Evolutionary conservation across 92 coral and sea anemone species (phyloP).

Genomic region (Siderastrea radians): DNA sequence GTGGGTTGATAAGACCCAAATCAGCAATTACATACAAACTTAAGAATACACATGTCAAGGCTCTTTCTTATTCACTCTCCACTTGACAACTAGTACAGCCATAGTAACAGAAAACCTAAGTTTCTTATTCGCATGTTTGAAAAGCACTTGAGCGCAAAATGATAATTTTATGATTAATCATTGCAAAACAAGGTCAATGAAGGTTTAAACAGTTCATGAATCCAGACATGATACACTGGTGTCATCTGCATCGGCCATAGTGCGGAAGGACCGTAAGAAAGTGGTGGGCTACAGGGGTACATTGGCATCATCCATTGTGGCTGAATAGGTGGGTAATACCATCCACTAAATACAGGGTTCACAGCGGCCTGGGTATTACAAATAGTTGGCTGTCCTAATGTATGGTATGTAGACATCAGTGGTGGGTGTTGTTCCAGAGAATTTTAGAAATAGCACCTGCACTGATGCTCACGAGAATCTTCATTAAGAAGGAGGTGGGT

Average conservation of each 20-base stretch:
- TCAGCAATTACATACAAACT: neutral
- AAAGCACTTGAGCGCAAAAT: neutral
- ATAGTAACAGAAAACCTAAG: neutral
- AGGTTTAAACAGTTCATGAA: neutral
- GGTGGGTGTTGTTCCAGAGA: neutral
- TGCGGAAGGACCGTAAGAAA: neutral
- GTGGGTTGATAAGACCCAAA: neutral
- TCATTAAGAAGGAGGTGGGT: no score
- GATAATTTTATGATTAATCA: no score
- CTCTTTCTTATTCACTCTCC: neutral
- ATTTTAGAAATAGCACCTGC: no score
- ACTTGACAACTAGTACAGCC: neutral
- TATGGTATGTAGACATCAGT: neutral
- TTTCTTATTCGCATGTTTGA: neutral
- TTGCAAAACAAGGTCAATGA: neutral
- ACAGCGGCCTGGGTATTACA: neutral
- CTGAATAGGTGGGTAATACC: neutral
- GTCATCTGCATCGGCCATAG: neutral
- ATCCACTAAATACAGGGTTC: neutral
- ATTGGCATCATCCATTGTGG: neutral
- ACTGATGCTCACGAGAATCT: no score
- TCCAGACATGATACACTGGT: neutral
- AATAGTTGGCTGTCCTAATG: slow-evolving; percentile 13
- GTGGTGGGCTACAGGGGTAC: neutral
- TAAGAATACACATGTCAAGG: neutral